phyloP scores from a whole-genome alignment of 2,797 vertebrate genomes.

The Lithobates pipiens region DNA sequence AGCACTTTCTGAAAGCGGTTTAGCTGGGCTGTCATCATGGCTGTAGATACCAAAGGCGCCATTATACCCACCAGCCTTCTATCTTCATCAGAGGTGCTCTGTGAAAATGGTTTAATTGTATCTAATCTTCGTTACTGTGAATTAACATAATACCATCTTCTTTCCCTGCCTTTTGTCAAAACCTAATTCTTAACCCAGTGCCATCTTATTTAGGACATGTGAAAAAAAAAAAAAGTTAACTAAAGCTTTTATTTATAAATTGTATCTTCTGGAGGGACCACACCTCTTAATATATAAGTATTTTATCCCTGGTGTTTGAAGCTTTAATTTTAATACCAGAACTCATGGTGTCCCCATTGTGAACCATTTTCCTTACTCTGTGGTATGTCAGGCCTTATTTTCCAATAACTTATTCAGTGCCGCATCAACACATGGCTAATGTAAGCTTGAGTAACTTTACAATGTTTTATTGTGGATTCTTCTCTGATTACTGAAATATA shows the following conservation, averaged over 20 bases:
- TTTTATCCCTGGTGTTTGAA: background rate
- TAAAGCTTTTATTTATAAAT: conserved; percentile 3
- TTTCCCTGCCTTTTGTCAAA: background rate
- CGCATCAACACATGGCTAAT: background rate
- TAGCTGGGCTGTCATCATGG: background rate
- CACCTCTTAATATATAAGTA: conserved; percentile 42
- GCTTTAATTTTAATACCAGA: background rate
- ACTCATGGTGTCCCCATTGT: background rate
- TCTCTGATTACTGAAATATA: background rate
- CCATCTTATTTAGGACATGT: background rate
- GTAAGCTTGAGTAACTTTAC: conserved; percentile 16
- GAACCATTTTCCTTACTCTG: background rate
- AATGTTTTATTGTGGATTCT: background rate
- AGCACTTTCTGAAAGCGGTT: conserved; percentile 21
- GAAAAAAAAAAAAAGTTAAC: background rate
- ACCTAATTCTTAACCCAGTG: background rate
- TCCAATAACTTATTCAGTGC: background rate
- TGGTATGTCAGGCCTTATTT: background rate
- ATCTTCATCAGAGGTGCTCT: conserved; percentile 9
- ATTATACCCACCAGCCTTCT: background rate
- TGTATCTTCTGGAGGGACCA: conserved; percentile 16
- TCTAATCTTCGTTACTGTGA: conserved; percentile 15
- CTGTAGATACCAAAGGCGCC: conserved; percentile 1
- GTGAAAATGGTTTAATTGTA: conserved; percentile 7
- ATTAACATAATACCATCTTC: conserved; percentile 2